These are phyloP conservation scores for Trichacis sp. DNA, from an alignment of 2,888 invertebrate genomes.

Conservation along the genomic window DNA sequence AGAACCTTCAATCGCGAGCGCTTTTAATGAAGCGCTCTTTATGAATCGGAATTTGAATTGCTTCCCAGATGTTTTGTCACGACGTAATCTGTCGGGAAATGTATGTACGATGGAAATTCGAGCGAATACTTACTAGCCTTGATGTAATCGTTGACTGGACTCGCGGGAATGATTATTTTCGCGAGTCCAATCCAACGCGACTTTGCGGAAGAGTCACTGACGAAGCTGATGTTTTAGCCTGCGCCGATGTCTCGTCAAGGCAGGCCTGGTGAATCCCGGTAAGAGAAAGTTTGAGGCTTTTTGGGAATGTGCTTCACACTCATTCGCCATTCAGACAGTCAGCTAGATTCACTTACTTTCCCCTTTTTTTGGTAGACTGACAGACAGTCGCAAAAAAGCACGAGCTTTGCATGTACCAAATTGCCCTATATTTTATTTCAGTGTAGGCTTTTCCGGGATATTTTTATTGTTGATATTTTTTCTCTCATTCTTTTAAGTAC, in stretches of 20 bases:
- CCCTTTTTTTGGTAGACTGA: neutral
- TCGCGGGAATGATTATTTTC: too few species aligned
- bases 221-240: constrained; percentile 61
- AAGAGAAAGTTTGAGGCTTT: constrained; percentile 8
- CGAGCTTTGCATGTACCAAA: constrained; percentile 31
- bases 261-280: constrained; percentile 59
- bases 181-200: too few species aligned
- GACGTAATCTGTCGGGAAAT: too few species aligned
- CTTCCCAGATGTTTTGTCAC: too few species aligned
- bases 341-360: neutral
- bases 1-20: too few species aligned
- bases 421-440: neutral
- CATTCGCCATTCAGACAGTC: neutral
- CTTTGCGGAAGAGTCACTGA: constrained; percentile 49
- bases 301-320: neutral
- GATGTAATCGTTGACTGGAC: too few species aligned
- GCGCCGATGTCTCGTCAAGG: constrained; percentile 62
- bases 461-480: too few species aligned
- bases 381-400: neutral
- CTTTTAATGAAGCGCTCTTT: too few species aligned
- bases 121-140: too few species aligned
- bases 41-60: too few species aligned
- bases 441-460: neutral
- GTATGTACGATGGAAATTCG: too few species aligned
- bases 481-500: too few species aligned